Conservation (phyloP, 1,140 invertebrate species). For the Calosoma granatense region DNA sequence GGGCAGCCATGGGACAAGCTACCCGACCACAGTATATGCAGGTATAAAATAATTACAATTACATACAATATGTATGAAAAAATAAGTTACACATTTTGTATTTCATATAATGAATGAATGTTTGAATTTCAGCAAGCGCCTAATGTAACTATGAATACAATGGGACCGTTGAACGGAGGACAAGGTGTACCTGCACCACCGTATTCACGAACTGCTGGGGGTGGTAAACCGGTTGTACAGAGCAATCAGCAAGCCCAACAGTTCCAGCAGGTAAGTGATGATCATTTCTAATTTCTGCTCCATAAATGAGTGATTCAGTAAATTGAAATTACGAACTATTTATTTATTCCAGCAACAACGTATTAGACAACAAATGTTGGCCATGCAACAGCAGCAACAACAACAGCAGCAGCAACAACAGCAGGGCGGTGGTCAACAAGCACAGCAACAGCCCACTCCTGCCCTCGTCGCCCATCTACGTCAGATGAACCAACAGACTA, state of each 20-base stretch:
- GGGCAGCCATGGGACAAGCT: background rate
- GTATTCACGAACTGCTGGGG: conserved; percentile 22
- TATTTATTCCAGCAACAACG: conserved; percentile 26
- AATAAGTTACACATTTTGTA: background rate
- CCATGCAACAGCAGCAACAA: conserved; percentile 28
- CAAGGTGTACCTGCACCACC: conserved; percentile 31
- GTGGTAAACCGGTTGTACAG: conserved; percentile 13
- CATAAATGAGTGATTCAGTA: conserved; percentile 17
- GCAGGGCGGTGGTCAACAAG: conserved; percentile 25
- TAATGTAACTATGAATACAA: conserved; percentile 34
- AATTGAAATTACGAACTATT: conserved; percentile 21
- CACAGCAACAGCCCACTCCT: conserved; percentile 25
- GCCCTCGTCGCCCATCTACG: conserved; percentile 29
- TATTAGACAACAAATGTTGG: conserved; percentile 24
- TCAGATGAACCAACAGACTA: conserved; percentile 26
- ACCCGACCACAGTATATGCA: conserved; percentile 6
- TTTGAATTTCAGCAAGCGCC: conserved; percentile 33
- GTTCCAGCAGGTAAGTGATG: conserved; percentile 21
- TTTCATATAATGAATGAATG: too few species aligned
- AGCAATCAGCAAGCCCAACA: conserved; percentile 4
- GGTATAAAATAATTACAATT: conserved; percentile 1
- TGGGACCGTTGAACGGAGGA: conserved; percentile 25
- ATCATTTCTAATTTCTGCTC: background rate
- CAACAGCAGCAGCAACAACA: conserved; percentile 26
- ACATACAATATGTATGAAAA: background rate